Conservation (phyloP, 2,113 vertebrate species). For the Oophaga pumilio region DNA sequence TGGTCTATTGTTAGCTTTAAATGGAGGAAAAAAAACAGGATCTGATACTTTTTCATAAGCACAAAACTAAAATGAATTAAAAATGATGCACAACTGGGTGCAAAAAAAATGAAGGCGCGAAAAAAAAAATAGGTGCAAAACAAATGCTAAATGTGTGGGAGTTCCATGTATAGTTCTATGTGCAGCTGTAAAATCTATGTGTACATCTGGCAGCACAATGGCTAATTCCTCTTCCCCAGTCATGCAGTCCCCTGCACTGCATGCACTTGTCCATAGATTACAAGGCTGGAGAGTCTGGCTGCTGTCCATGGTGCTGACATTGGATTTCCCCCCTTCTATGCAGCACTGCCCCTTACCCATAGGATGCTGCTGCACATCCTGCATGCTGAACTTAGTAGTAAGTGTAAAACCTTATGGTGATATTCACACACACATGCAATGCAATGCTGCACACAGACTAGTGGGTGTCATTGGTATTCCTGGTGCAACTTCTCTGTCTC, state of each 20-base stretch:
- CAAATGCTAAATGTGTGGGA: too few species aligned
- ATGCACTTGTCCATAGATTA: not conserved
- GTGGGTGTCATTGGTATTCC: not conserved
- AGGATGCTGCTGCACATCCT: not conserved
- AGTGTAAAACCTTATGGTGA: not conserved
- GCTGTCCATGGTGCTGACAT: constrained; percentile 45
- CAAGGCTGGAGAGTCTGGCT: not conserved
- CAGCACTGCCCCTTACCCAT: not conserved
- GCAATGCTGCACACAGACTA: not conserved
- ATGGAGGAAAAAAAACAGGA: too few species aligned
- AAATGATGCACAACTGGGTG: too few species aligned
- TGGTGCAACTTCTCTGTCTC: not conserved
- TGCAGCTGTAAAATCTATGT: too few species aligned
- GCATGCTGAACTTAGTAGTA: not conserved
- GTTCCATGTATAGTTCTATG: too few species aligned
- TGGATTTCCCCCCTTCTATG: not conserved
- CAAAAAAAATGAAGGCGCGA: too few species aligned
- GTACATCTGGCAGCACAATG: too few species aligned
- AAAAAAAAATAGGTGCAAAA: too few species aligned
- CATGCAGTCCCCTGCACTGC: not conserved
- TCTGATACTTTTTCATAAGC: too few species aligned
- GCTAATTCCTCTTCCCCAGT: too few species aligned
- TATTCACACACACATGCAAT: not conserved
- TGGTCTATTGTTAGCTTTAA: too few species aligned
- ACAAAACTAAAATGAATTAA: too few species aligned